phyloP scores from a whole-genome alignment of 2,888 invertebrate species.

The Agrilus cyanescens region DNA sequence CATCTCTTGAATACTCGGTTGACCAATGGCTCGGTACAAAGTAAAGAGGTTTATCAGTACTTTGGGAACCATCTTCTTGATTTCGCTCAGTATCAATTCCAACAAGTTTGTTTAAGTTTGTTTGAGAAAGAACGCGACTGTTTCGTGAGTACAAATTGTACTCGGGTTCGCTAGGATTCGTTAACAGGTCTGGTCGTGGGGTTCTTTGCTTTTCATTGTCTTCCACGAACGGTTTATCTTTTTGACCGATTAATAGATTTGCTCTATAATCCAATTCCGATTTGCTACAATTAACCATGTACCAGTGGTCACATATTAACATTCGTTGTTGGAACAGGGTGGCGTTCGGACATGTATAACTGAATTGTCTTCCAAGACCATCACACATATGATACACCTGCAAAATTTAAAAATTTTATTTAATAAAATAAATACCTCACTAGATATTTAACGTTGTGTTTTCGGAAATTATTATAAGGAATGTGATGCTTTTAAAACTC shows the following conservation, averaged over 20 bases:
- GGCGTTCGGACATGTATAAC: conserved; percentile 66
- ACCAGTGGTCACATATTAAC: conserved; percentile 73
- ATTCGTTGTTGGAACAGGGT: conserved; percentile 71
- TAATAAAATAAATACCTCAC: neutral
- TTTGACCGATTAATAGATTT: conserved; percentile 60
- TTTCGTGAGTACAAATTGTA: conserved; percentile 25
- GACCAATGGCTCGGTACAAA: conserved; percentile 46
- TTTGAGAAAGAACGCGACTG: conserved; percentile 14
- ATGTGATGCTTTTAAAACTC: neutral
- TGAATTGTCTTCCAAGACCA: conserved; percentile 62
- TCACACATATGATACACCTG: conserved; percentile 76
- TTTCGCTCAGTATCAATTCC: conserved; percentile 37
- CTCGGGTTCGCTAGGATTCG: conserved; percentile 36
- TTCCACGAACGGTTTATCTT: conserved; percentile 57
- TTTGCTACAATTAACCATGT: conserved; percentile 68
- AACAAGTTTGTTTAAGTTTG: conserved; percentile 31
- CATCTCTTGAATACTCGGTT: conserved; percentile 29
- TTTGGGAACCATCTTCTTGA: conserved; percentile 34
- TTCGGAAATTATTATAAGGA: too few species aligned
- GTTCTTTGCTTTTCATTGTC: conserved; percentile 50
- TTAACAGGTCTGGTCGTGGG: conserved; percentile 56
- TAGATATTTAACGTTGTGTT: neutral
- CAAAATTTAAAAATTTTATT: conserved; percentile 1
- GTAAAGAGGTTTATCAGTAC: conserved; percentile 36
- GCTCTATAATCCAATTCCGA: conserved; percentile 56